A percentile compares a stretch with the other conserved stretches of the same genome.
Evolutionary conservation across 1,140 invertebrate genomes (phyloP).

Genomic region (roundworm (Caenorhabditis elegans)): WBcel235 BX284605.5:9383001-9383500

Average conservation of each 20-base stretch:
- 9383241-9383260: neutral
- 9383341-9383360: too few relatives aligned
- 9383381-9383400: too few relatives aligned
- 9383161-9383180: neutral
- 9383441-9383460: too few relatives aligned
- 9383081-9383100: neutral
- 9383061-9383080: neutral
- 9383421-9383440: too few relatives aligned
- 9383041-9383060: neutral
- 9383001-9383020: neutral
- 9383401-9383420: too few relatives aligned
- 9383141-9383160: neutral
- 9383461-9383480: too few relatives aligned
- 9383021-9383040: neutral
- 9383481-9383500: too few relatives aligned
- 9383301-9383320: too few relatives aligned
- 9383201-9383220: neutral
- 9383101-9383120: conserved; percentile 2
- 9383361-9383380: too few relatives aligned
- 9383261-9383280: neutral
- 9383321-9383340: too few relatives aligned
- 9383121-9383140: neutral
- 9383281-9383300: too few relatives aligned
- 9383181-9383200: neutral
- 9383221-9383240: neutral